These are phyloP conservation scores for Acholoe squamosa DNA, from an alignment of 2,888 invertebrate species.

Conservation along the genomic window DNA sequence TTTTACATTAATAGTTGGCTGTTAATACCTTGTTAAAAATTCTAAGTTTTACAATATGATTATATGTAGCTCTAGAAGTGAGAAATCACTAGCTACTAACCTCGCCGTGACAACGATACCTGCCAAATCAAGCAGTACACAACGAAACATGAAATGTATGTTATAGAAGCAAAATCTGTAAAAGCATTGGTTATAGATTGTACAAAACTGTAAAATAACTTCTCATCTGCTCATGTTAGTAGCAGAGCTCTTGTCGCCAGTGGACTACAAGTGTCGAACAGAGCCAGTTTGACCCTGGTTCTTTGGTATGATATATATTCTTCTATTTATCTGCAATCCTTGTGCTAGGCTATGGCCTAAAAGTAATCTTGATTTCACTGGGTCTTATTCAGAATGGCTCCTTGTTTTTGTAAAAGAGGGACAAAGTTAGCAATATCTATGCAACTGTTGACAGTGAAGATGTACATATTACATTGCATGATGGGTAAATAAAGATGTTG, in stretches of 20 bases:
- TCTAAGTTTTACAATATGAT: too few species aligned
- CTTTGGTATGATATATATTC: not conserved
- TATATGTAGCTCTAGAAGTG: too few species aligned
- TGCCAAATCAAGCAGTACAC: not conserved
- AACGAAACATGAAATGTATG: not conserved
- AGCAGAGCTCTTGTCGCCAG: too few species aligned
- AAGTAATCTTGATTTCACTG: not conserved
- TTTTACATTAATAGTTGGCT: too few species aligned
- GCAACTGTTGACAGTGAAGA: conserved; percentile 10
- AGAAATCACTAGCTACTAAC: too few species aligned
- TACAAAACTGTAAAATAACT: not conserved
- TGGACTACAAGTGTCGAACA: too few species aligned
- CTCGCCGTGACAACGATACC: not conserved
- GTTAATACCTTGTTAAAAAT: too few species aligned
- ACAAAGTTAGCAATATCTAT: conserved; percentile 46
- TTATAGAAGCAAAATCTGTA: too few species aligned
- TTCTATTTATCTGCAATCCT: conserved; percentile 48
- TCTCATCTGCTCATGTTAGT: too few species aligned
- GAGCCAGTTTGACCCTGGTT: not conserved
- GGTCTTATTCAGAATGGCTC: not conserved
- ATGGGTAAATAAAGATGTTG: not conserved
- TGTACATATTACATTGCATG: conserved; percentile 46
- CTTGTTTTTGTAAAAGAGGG: not conserved
- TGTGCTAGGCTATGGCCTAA: not conserved
- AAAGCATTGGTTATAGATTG: not conserved